A percentile compares a stretch with the other conserved stretches of the same genome.
These are phyloP conservation scores for Podabrus alpinus DNA, from an alignment of 2,888 invertebrate species.

Conservation along the genomic window DNA sequence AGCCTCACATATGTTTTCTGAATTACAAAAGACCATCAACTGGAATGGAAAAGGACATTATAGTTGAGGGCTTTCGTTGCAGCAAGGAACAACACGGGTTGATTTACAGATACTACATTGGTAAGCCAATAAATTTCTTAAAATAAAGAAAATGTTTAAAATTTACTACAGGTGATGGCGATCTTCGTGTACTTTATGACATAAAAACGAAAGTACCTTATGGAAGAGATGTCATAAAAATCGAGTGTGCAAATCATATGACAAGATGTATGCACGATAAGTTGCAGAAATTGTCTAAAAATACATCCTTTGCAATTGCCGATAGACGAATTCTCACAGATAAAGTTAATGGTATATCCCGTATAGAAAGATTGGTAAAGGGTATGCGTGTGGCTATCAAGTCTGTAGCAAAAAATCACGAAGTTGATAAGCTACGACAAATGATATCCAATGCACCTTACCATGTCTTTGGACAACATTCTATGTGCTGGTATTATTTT, in stretches of 20 bases:
- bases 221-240: constrained; percentile 9
- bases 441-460: too few species aligned
- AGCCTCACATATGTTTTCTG: not conserved
- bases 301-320: not conserved
- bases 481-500: too few species aligned
- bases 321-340: not conserved
- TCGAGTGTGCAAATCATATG: constrained; percentile 13
- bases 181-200: not conserved
- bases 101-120: not conserved
- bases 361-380: not conserved
- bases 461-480: too few species aligned
- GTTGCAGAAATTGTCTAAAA: not conserved
- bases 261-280: not conserved
- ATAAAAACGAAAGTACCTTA: constrained; percentile 6
- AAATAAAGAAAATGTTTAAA: not conserved
- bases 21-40: not conserved
- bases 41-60: not conserved
- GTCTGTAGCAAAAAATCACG: too few species aligned
- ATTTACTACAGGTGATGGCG: constrained; percentile 2
- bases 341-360: not conserved
- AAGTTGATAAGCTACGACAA: too few species aligned
- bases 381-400: not conserved
- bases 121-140: not conserved
- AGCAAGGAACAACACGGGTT: not conserved
- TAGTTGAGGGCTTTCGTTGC: not conserved